These are phyloP conservation scores for Dipodomys stephensi DNA, from an alignment of 2,113 vertebrate genomes.

Conservation along the genomic window DNA sequence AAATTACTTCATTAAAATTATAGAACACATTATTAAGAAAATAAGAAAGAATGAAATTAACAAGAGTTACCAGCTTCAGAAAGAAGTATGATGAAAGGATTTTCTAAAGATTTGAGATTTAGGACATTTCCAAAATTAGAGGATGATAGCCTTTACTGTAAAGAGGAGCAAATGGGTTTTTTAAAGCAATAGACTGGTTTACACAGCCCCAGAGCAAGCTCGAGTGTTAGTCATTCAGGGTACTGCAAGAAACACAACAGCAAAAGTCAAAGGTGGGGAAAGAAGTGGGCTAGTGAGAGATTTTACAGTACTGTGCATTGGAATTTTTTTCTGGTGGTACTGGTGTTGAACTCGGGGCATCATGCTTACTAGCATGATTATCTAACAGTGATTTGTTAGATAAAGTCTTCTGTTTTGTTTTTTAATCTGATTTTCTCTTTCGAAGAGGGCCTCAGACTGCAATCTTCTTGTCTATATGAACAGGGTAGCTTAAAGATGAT, in stretches of 20 bases:
- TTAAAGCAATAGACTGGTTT: not conserved
- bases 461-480: no score
- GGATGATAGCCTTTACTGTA: not conserved
- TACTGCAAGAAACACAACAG: not conserved
- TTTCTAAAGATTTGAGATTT: not conserved
- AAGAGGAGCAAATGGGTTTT: not conserved
- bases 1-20: not conserved
- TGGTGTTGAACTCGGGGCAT: no score
- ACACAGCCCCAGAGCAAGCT: not conserved
- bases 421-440: no score
- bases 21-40: slow-evolving; percentile 8
- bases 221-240: not conserved
- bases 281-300: no score
- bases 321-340: not conserved
- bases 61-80: not conserved
- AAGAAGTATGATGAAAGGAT: not conserved
- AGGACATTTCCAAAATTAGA: not conserved
- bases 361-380: no score
- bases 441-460: no score
- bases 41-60: not conserved
- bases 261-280: not conserved
- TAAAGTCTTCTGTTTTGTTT: no score
- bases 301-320: not conserved
- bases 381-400: no score
- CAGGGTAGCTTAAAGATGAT: no score